Base-by-base conservation (phyloP, 2,113 vertebrate genomes). In the Dicrurus megarhynchus region DNA sequence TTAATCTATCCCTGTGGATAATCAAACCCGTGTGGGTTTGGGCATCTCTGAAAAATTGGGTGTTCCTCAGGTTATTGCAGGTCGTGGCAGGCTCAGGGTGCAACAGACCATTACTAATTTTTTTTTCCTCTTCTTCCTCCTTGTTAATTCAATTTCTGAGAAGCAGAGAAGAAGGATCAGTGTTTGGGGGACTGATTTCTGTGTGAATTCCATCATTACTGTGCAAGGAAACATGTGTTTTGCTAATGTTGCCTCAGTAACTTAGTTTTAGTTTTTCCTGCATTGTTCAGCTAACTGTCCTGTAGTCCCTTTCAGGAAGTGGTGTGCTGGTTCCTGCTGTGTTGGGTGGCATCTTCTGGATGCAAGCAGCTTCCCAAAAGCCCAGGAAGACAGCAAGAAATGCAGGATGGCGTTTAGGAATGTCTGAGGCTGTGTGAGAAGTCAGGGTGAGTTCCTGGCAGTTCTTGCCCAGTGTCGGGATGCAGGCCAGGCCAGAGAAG, bases 401-500 rank as follows among this genome's bases (percentile, higher is more conserved):
- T 56, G 5, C 20, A n/a, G 64, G 44, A 55, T 69, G 1, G 6
- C 5, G 9, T 47, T 77, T 11, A 19, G 84, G 50, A 53, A 7
- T 11, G n/a, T 10, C 8, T 57, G 73, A 74, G 78, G 17, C 70
- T 16, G 14, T 11, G 59, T 26, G 52, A 71, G 73, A 57, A 81
- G 44, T 41, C 0, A 0, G 76, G 55, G 50, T 56, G 91, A 86
- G 55, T 37, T 76, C 60, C 67, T 80, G 41, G 71, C 71, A n/a
- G 14, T 2, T 2, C 41, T 82, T 47, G 30, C 56, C 42, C 0
- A 1, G 26, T 24, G 37, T 56, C 2, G 1, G 15, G 61, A 10
- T 49, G 52, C 1, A 18, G 50, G 47, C 39, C 16, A 9, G 53
- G 44, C n/a, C 17, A 33, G 64, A 61, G 41, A 10, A 42, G 33